Evolutionary conservation across 2,797 vertebrate species (phyloP).

Genomic region (Phrynocephalus guinanensis): DNA sequence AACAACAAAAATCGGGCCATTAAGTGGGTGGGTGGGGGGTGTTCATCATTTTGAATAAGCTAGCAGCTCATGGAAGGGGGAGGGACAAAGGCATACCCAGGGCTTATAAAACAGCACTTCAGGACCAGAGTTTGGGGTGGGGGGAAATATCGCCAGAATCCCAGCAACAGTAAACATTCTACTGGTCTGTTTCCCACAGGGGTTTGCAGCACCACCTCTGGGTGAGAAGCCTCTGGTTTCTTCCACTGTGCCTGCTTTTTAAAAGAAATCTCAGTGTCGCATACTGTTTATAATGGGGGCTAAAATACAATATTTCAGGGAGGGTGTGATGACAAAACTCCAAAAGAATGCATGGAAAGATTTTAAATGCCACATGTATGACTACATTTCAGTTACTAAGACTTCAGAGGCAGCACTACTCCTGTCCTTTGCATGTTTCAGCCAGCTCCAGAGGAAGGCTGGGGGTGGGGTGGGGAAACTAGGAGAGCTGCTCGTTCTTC

Average conservation of each 20-base stretch:
- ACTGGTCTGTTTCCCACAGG: constrained; percentile 59
- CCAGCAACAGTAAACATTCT: constrained; percentile 59
- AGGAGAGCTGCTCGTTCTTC: constrained; percentile 1
- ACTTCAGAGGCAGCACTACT: constrained; percentile 6
- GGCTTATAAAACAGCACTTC: constrained; percentile 55
- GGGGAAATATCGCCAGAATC: constrained; percentile 62
- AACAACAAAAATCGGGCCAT: too few species aligned
- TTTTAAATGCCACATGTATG: not conserved
- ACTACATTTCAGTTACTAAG: constrained; percentile 15
- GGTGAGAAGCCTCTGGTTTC: constrained; percentile 28
- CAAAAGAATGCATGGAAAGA: constrained; percentile 25
- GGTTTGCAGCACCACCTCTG: constrained; percentile 28
- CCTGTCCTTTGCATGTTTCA: constrained; percentile 15
- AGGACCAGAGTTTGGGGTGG: constrained; percentile 32
- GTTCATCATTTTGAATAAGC: constrained; percentile 26
- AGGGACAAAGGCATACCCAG: constrained; percentile 53
- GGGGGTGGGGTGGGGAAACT: not conserved
- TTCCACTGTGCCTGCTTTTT: constrained; percentile 47
- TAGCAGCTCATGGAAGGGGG: constrained; percentile 29
- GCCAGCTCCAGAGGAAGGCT: not conserved
- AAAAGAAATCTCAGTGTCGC: constrained; percentile 29
- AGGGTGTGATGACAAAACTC: constrained; percentile 12
- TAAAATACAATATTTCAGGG: constrained; percentile 37
- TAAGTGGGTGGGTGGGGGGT: not conserved
- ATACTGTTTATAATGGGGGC: constrained; percentile 1